Conservation (phyloP, 2,888 invertebrate species). For the Gibbula magus region DNA sequence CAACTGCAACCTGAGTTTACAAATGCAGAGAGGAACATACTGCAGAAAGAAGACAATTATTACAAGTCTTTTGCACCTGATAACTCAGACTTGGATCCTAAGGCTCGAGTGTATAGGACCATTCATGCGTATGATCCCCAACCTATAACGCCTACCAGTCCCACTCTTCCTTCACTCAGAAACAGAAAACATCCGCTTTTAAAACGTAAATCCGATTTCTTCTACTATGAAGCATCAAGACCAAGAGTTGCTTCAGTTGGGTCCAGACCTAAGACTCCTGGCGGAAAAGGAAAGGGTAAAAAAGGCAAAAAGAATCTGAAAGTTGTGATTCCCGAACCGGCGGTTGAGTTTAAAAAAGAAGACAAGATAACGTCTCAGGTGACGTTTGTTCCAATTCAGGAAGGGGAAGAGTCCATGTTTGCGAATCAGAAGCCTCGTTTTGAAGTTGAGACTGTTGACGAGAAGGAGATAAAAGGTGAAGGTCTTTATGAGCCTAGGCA, state of each 20-base stretch:
- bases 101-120: not conserved
- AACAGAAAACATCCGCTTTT: not conserved
- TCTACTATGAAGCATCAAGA: no score
- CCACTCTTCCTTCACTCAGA: not conserved
- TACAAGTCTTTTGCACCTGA: not conserved
- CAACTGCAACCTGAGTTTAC: not conserved
- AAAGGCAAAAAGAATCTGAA: not conserved
- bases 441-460: not conserved
- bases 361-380: not conserved
- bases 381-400: no score
- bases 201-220: not conserved
- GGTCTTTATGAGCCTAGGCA: not conserved
- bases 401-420: no score
- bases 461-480: not conserved
- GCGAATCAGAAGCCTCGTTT: not conserved
- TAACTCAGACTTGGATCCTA: not conserved
- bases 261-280: no score
- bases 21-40: not conserved
- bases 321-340: not conserved
- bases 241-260: no score
- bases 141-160: not conserved
- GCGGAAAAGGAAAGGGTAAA: no score
- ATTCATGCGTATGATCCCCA: not conserved
- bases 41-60: not conserved
- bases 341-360: not conserved